Evolutionary conservation across 1,140 invertebrate genomes (phyloP), one percentile per base, ranked within the genome.

Genomic region (Orchestia grillus): DNA sequence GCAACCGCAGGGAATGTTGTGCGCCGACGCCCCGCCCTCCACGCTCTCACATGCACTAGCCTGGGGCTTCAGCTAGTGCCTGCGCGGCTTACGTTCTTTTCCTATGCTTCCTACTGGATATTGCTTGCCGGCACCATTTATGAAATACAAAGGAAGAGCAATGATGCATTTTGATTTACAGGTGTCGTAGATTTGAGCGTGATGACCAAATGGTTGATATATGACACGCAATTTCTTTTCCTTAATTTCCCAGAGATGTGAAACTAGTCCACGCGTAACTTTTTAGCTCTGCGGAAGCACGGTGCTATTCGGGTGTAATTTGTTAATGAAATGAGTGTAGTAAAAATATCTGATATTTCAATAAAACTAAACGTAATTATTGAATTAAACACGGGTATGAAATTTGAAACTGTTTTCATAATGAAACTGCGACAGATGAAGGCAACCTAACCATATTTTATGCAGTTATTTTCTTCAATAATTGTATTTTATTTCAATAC

Each of bases 1-100:
- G 88, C 41, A 91, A 91, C 88, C 88, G 88, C 88, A 44, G 44
- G 88, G 88, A 91, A 91, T 91, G 88, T 44, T 42, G 41, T 91
- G 88, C 87, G 36, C 41, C 41, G 44, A 42, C 88, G 88, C 88
- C 88, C 88, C 41, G 41, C 88, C 88, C 41, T 43, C 88, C 41
- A 43, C 62, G 62, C 62, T 77, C 62, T 23, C 62, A 77, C 62
- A 77, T 28, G 36, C 62, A 77, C 3, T 77, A 77, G 62, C 62
- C 62, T 36, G 62, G 62, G 62, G 62, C 62, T 77, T 77, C 62
- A 77, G 15, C 28, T 36, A 53, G 62, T 77, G 62, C 62, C 62
- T 77, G 62, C 62, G 28, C 62, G 15, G 15, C 28, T 77, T 77
- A 3, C 28, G 47, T 36, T 77, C 3, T 77, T 23, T 77, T 77